Evolutionary conservation across 2,797 vertebrate species (phyloP), one percentile per base, ranked within the genome.

Genomic region (Pteropus rufus): DNA sequence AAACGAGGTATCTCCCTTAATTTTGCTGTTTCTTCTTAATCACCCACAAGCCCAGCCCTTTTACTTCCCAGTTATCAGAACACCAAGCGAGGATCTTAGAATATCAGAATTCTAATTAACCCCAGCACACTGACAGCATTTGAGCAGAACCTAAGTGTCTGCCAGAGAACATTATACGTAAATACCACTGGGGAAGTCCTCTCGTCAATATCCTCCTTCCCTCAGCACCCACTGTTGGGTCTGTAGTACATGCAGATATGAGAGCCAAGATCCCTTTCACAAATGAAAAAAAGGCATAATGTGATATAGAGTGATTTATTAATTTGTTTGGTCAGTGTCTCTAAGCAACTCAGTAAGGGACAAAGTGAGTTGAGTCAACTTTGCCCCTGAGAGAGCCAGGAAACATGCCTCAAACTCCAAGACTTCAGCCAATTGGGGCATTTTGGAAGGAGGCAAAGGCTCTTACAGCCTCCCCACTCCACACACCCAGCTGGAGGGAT

Each of bases 81-180:
- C 46, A 69, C 39, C 19, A 93, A 92, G 24, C 60, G 77, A 81
- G 21, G 18, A 76, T 75, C 49, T 89, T 82, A 76, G 46, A 75
- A 93, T 52, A 60, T 72, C 39, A 94, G 39, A 76, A 89, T 81
- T 80, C 58, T 60, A 89, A 82, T 84, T 72, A 94, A 96, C 3
- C 10, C 11, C 14, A 75, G 79, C 14, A 89, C 58, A 75, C 7
- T 23, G 21, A 80, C 15, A 82, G 60, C 31, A 81, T 82, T 91
- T 80, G 19, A 65, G 58, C 46, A 95, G 77, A 96, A 93, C 76
- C 36, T 64, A 88, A 65, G 73, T 60, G 73, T 52, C 72, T 79
- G 31, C 44, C 56, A 86, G 54, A 54, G 10, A 76, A 85, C 31
- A 85, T 19, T 60, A 83, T 12, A 79, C 26, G 39, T 23, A 82